Evolutionary conservation across 2,113 vertebrate genomes (phyloP).

Genomic region (Erinaceus europaeus): DNA sequence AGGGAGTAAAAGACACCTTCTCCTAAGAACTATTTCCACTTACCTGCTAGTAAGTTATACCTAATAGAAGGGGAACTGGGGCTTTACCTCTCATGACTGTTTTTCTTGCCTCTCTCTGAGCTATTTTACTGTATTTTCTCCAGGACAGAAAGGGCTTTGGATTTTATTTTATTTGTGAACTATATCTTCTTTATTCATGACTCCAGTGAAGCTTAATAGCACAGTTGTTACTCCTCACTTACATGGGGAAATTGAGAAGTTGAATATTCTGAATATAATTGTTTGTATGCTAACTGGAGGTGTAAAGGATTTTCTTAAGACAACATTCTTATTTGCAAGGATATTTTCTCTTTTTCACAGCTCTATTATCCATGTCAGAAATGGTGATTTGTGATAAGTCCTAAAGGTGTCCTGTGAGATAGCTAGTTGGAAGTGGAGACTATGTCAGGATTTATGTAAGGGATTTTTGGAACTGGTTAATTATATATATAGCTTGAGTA

Average conservation of each 20-base stretch:
- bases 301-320: neutral
- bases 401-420: neutral
- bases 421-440: no score
- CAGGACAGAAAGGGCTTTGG: neutral
- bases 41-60: neutral
- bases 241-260: neutral
- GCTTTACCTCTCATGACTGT: neutral
- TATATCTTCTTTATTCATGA: neutral
- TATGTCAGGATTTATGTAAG: no score
- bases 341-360: neutral
- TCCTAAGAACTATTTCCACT: neutral
- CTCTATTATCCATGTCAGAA: neutral
- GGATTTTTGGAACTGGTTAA: no score
- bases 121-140: neutral
- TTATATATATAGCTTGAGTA: no score
- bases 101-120: neutral
- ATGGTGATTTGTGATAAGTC: neutral
- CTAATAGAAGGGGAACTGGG: neutral
- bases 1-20: neutral
- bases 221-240: neutral
- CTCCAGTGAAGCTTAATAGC: neutral
- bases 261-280: neutral
- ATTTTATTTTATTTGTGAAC: neutral
- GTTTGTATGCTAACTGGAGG: neutral
- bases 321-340: neutral